phyloP scores from a whole-genome alignment of 2,797 vertebrate species.

The Psittacula echo region DNA sequence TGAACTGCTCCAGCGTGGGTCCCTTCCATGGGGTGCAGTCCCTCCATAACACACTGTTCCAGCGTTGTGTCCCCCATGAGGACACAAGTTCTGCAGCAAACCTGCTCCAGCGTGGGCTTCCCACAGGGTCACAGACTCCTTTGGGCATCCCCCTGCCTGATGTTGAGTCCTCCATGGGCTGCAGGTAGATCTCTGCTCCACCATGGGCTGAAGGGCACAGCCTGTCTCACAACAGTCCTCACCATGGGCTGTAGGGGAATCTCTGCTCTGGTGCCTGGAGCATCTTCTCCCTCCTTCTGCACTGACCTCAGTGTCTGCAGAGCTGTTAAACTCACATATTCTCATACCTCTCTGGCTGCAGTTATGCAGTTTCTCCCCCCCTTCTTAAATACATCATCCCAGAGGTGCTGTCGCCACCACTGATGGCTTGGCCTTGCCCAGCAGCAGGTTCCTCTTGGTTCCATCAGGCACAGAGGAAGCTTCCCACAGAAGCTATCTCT shows the following conservation, averaged over 20 bases:
- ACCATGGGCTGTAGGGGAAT: not conserved
- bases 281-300: not conserved
- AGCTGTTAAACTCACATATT: not conserved
- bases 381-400: not conserved
- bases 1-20: no score
- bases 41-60: not conserved
- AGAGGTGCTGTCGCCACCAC: not conserved
- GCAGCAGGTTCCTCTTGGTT: accelerated
- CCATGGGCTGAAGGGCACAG: not conserved
- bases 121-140: not conserved
- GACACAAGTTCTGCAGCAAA: not conserved
- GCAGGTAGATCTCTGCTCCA: not conserved
- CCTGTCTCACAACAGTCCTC: not conserved
- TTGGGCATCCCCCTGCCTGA: not conserved
- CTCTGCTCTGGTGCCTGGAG: accelerated
- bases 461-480: not conserved
- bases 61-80: not conserved
- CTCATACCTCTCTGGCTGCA: not conserved
- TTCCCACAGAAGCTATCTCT: not conserved
- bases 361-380: not conserved
- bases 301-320: not conserved
- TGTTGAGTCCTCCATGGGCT: not conserved
- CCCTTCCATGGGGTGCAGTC: not conserved
- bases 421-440: not conserved
- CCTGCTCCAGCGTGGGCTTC: not conserved